Conservation (phyloP, 2,888 invertebrate species). For the Eupithecia vulgata region DNA sequence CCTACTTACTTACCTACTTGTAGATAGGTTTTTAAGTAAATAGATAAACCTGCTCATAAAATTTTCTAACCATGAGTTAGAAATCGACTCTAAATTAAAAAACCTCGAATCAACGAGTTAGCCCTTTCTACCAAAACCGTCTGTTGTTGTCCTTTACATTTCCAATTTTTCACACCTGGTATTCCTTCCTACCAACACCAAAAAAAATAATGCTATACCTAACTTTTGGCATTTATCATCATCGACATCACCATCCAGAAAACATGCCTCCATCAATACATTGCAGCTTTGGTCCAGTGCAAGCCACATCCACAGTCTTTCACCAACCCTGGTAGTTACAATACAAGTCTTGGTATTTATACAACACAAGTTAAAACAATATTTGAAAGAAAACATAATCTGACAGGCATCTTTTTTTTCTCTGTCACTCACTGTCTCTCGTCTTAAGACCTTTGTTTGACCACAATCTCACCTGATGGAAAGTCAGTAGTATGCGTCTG, state of each 20-base stretch:
- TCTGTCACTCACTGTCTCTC: no score
- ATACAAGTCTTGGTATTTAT: neutral
- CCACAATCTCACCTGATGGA: no score
- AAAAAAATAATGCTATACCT: neutral
- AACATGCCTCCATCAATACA: neutral
- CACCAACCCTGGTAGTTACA: neutral
- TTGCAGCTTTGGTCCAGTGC: neutral
- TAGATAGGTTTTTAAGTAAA: neutral
- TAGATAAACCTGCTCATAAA: neutral
- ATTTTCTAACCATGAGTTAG: neutral
- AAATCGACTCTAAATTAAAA: neutral
- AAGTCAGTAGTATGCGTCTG: neutral
- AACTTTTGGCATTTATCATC: neutral
- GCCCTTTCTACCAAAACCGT: neutral
- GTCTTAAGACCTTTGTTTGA: no score
- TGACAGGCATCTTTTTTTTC: no score
- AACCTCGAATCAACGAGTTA: neutral
- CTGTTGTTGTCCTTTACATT: neutral
- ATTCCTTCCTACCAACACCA: neutral
- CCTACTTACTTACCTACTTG: no score
- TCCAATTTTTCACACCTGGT: neutral
- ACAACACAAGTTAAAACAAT: neutral
- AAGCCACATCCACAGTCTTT: neutral
- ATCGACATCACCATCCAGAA: neutral
- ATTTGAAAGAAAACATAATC: neutral